Evolutionary conservation across 92 coral and sea anemone genomes (phyloP).

Genomic region (Paragorgia papillata): DNA sequence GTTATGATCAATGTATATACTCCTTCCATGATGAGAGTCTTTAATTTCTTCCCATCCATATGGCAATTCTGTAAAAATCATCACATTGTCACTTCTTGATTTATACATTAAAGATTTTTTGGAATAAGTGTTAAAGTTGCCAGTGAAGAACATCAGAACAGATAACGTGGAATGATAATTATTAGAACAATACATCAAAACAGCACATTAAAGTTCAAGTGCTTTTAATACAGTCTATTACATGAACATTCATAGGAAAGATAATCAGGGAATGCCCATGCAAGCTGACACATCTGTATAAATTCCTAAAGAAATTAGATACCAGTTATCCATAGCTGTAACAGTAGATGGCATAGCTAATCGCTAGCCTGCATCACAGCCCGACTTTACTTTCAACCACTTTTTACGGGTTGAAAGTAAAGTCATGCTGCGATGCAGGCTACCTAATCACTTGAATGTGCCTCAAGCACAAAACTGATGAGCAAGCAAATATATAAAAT

Average conservation of each 20-base stretch:
- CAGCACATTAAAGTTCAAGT: not conserved
- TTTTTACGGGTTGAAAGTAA: no score
- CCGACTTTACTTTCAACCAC: no score
- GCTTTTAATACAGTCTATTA: not conserved
- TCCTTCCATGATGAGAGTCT: constrained; percentile 77
- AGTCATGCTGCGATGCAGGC: no score
- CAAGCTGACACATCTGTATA: not conserved
- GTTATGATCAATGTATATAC: constrained; percentile 86
- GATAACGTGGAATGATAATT: not conserved
- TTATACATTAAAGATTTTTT: not conserved
- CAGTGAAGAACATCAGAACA: not conserved
- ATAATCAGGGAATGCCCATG: not conserved
- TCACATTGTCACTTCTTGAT: not conserved
- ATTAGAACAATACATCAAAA: not conserved
- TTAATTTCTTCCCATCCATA: constrained; percentile 98
- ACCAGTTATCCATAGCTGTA: not conserved
- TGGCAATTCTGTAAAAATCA: constrained; percentile 73
- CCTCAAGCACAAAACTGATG: no score
- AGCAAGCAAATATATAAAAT: no score
- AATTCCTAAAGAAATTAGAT: not conserved
- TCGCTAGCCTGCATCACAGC: no score
- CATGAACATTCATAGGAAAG: not conserved
- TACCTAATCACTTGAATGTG: no score
- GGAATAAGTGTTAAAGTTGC: no score
- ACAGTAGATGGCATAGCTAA: not conserved